Evolutionary conservation across 2,797 vertebrate species (phyloP).

Genomic region (Epinephelus coioides): DNA sequence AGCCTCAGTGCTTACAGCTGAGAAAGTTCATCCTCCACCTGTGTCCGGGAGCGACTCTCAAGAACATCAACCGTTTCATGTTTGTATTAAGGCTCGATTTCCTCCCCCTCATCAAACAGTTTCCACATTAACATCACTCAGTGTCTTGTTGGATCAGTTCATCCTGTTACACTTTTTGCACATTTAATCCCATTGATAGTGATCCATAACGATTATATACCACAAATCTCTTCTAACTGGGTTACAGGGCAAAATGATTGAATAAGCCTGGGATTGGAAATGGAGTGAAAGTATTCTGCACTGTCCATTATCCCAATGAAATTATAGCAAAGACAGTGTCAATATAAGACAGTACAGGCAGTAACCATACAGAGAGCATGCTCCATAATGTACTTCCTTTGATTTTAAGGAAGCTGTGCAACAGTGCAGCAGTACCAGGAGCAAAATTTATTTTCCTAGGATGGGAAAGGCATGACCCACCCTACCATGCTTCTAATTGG

Average conservation of each 20-base stretch:
- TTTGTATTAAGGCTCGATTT: conserved; percentile 9
- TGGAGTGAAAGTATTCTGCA: conserved; percentile 41
- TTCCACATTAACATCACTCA: conserved; percentile 6
- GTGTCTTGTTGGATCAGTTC: conserved; percentile 22
- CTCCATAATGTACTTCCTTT: conserved; percentile 15
- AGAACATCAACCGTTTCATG: not conserved
- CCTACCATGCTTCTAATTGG: too few relatives aligned
- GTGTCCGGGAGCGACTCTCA: not conserved
- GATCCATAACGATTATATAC: conserved; percentile 19
- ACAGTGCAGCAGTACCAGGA: not conserved
- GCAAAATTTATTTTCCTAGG: too few relatives aligned
- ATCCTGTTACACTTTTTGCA: conserved; percentile 24
- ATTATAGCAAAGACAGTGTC: conserved; percentile 53
- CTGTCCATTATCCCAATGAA: conserved; percentile 58
- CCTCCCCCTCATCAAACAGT: not conserved
- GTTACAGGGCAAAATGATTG: conserved; percentile 42
- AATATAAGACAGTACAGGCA: conserved; percentile 21
- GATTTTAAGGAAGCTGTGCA: not conserved
- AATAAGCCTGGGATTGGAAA: conserved; percentile 39
- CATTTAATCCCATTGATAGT: conserved; percentile 26
- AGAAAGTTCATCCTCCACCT: conserved; percentile 11
- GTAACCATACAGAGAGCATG: not conserved
- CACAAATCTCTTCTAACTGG: conserved; percentile 46
- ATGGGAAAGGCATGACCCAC: too few relatives aligned
- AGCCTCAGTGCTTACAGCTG: not conserved